Base-by-base conservation (phyloP, 2,113 vertebrate genomes). In the Indicator maculatus region DNA sequence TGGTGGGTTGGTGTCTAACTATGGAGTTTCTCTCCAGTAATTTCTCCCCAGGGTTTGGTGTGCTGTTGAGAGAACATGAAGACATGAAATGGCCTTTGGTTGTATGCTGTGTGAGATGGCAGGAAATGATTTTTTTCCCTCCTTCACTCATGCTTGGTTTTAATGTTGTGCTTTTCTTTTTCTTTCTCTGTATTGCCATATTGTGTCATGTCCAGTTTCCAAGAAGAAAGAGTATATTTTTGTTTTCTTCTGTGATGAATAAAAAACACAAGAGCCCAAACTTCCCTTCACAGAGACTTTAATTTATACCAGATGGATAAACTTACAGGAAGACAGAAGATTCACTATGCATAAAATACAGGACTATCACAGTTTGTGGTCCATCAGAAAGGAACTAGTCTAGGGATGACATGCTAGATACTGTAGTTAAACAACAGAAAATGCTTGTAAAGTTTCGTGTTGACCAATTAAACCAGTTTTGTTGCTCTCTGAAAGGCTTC, bases 301-400 rank as follows among this genome's bases (percentile, higher is more conserved):
- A 69, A 85, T 93, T 93, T 89, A 52, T 85, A 74, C 47, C 91
- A 88, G 83, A 90, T 93, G 94, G 93, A 65, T 41, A 83, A 70
- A 86, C 87, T 78, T 91, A 59, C 76, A 75, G 73, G 59, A 88
- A 86, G 79, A 72, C 69, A 86, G 61, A 38, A 86, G 65, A 53
- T 86, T 83, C 93, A 26, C 80, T 83, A n/a, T 78, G 89, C 72
- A 64, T 89, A 81, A 95, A 93, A 85, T 81, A 89, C 31, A n/a
- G 85, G 58, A 67, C 81, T 85, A 64, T 77, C 79, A 93, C 58
- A 91, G 85, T 60, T 93, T 88, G 44, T 64, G 5, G 59, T 93
- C 39, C 26, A 8, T 36, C 58, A 78, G 83, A 89, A 91, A 60
- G 44, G 26, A 94, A 44, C 44, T 61, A 23, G 24, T 72, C 65